Evolutionary conservation across 2,113 vertebrate species (phyloP).

Genomic region (Megaceryle torquata): DNA sequence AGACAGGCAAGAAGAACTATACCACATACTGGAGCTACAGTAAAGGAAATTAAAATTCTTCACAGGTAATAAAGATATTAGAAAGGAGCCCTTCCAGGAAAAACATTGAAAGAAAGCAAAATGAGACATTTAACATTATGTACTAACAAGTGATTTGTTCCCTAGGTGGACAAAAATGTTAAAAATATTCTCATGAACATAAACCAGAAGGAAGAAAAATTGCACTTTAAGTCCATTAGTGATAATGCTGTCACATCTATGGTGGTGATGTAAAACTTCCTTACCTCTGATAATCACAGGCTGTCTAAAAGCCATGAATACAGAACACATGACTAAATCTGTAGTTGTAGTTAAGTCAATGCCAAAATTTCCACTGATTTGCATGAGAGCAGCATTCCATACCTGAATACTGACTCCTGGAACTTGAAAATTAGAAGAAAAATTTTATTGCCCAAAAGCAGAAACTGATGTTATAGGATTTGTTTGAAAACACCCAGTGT

Average conservation of each 20-base stretch:
- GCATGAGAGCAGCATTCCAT: not conserved
- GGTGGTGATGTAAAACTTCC: not conserved
- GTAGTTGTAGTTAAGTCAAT: not conserved
- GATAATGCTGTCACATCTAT: not conserved
- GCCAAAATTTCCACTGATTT: not conserved
- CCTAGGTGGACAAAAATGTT: not conserved
- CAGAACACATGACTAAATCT: not conserved
- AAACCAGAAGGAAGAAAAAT: not conserved
- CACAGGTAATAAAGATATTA: not conserved
- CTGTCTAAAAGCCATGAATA: not conserved
- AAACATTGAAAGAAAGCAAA: not conserved
- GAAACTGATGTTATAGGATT: not conserved
- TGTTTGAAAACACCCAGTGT: not conserved
- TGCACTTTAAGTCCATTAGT: not conserved
- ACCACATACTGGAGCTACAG: not conserved
- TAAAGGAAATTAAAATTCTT: not conserved
- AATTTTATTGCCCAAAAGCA: not conserved
- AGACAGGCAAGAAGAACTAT: not conserved
- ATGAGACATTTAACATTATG: not conserved
- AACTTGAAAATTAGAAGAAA: not conserved
- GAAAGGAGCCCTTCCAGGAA: not conserved
- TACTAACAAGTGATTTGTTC: not conserved
- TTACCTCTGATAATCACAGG: not conserved
- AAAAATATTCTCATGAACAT: not conserved
- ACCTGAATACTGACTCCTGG: accelerated